Evolutionary conservation across 2,888 invertebrate species (phyloP).

Genomic region (Ichneumoninae sp.): DNA sequence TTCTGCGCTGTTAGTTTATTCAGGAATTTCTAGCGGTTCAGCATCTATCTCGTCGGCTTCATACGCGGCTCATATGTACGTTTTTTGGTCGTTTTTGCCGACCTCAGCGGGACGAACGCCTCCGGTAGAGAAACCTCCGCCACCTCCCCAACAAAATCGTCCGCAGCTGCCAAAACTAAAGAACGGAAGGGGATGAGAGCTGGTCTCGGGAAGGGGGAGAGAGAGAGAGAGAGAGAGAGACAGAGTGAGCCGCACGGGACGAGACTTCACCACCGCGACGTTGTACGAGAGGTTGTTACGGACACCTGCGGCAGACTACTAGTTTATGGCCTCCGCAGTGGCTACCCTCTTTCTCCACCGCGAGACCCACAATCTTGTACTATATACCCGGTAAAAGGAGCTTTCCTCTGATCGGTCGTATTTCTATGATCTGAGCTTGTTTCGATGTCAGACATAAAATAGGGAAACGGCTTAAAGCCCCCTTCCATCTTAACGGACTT

Average conservation of each 20-base stretch:
- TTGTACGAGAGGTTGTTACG: conserved; percentile 69
- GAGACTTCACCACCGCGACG: conserved; percentile 58
- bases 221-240: background rate
- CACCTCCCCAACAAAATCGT: conserved; percentile 31
- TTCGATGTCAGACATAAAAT: conserved; percentile 1
- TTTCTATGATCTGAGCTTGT: conserved; percentile 6
- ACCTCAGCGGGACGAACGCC: conserved; percentile 42
- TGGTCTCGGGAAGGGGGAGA: background rate
- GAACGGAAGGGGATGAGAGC: conserved; percentile 33
- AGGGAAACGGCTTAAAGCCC: background rate
- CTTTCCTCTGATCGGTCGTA: conserved; percentile 35
- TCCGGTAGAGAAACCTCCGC: conserved; percentile 7
- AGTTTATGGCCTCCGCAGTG: conserved; percentile 74
- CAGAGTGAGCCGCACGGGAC: conserved; percentile 28
- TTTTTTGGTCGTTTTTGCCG: conserved; percentile 45
- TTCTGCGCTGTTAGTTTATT: conserved; percentile 18
- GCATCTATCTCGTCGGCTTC: conserved; percentile 8
- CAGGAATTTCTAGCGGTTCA: conserved; percentile 16
- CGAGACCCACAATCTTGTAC: conserved; percentile 33
- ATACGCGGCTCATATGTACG: conserved; percentile 13
- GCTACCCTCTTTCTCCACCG: conserved; percentile 47
- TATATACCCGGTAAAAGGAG: conserved; percentile 36
- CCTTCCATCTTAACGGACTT: background rate
- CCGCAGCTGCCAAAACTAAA: conserved; percentile 60
- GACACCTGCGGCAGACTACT: conserved; percentile 77